Evolutionary conservation across 1,140 invertebrate species (phyloP).

Genomic region (Brachionus rubens): DNA sequence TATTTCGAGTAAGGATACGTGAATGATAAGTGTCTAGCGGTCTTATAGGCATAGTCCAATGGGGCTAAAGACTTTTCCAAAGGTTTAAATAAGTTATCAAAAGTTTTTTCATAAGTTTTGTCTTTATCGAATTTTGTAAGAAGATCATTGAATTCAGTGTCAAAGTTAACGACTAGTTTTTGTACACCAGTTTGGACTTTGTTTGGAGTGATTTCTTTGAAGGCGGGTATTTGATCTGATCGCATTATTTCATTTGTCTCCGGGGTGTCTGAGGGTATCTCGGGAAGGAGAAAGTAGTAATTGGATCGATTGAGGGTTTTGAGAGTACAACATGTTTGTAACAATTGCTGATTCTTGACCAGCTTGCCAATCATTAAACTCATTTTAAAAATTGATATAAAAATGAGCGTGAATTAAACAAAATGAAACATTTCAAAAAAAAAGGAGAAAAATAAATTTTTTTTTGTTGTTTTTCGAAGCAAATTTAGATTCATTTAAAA

Average conservation of each 20-base stretch:
- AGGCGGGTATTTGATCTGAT: constrained; percentile 72
- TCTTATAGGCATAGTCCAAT: constrained; percentile 78
- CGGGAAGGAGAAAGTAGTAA: constrained; percentile 66
- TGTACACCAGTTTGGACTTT: constrained; percentile 76
- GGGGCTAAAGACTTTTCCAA: constrained; percentile 71
- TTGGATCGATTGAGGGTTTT: neutral
- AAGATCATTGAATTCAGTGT: constrained; percentile 68
- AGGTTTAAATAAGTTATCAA: constrained; percentile 72
- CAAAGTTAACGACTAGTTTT: constrained; percentile 76
- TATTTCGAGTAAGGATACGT: constrained; percentile 71
- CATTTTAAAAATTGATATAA: neutral
- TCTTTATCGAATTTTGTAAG: constrained; percentile 63
- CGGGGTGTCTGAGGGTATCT: constrained; percentile 76
- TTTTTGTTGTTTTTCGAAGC: too few species aligned
- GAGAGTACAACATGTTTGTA: neutral
- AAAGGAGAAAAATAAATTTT: too few species aligned
- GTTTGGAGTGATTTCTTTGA: constrained; percentile 74
- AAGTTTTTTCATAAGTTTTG: constrained; percentile 63
- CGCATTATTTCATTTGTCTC: constrained; percentile 73
- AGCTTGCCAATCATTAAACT: constrained; percentile 10
- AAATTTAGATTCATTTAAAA: too few species aligned
- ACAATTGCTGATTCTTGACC: neutral
- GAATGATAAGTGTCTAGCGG: constrained; percentile 75
- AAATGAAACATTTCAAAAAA: too few species aligned
- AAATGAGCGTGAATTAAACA: too few species aligned